A percentile compares a stretch with the other conserved stretches of the same genome.
These are phyloP conservation scores for Gymnopithys bicolor DNA, from an alignment of 2,797 vertebrate species.

Conservation along the genomic window DNA sequence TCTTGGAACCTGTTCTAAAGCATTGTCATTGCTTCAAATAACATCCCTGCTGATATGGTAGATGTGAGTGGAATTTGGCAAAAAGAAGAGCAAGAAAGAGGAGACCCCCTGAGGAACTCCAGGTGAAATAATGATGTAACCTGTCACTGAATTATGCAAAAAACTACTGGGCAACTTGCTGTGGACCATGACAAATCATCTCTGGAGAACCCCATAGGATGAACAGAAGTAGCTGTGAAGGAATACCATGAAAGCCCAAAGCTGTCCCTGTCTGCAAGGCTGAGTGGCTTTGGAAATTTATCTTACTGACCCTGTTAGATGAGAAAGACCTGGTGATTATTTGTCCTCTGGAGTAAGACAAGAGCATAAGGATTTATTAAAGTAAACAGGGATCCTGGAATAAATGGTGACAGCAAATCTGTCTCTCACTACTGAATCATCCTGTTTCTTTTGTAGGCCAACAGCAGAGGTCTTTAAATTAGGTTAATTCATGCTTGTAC, in stretches of 20 bases:
- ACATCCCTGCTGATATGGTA: neutral
- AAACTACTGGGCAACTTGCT: neutral
- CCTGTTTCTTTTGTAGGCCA: neutral
- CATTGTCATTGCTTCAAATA: neutral
- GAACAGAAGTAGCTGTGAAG: neutral
- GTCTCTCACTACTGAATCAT: neutral
- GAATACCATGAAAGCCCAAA: neutral
- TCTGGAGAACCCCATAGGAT: neutral
- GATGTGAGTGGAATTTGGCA: neutral
- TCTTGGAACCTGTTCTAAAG: neutral
- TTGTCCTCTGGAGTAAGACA: neutral
- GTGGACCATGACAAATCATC: neutral
- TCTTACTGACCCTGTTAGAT: neutral
- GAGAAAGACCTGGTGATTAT: neutral
- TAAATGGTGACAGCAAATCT: constrained; percentile 11
- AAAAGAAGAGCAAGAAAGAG: neutral
- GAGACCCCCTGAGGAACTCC: neutral
- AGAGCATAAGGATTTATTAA: neutral
- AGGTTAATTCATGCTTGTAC: neutral
- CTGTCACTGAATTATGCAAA: neutral
- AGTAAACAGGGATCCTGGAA: neutral
- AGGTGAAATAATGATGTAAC: constrained; percentile 6
- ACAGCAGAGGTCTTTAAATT: neutral
- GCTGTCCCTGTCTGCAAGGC: neutral
- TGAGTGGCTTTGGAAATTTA: neutral